Percentiles rank a stretch among this genome's conserved stretches.
phyloP scores from a whole-genome alignment of 1,140 invertebrate species.

The Chrysomallon squamiferum region DNA sequence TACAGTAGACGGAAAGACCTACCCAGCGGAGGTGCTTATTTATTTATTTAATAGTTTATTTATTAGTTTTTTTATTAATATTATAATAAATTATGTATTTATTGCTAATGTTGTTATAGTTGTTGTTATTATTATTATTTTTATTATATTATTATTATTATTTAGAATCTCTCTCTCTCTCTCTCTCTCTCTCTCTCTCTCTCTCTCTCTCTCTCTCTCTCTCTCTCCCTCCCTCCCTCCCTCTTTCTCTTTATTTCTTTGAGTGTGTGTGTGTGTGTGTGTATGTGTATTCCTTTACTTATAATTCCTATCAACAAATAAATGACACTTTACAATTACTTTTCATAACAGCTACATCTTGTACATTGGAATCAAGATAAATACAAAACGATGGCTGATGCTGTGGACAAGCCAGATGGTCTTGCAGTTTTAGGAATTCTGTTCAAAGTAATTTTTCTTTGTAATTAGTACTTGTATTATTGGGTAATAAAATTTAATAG shows the following conservation, averaged over 20 bases:
- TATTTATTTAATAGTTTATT: too few species aligned
- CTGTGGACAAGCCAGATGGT: slow-evolving; percentile 69
- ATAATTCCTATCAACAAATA: not conserved
- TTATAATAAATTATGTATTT: too few species aligned
- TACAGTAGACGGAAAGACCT: slow-evolving; percentile 80
- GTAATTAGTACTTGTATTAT: too few species aligned
- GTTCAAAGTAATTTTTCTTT: slow-evolving; percentile 74
- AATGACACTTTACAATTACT: slow-evolving; percentile 39
- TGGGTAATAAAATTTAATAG: too few species aligned
- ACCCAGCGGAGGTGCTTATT: slow-evolving; percentile 80
- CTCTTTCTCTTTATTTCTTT: too few species aligned
- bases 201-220: not conserved
- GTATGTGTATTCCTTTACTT: not conserved
- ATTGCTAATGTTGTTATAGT: too few species aligned
- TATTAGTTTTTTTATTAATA: too few species aligned
- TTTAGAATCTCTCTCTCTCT: not conserved
- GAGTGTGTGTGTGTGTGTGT: too few species aligned
- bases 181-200: not conserved
- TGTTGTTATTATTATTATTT: too few species aligned
- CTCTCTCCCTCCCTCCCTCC: not conserved
- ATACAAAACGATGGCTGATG: slow-evolving; percentile 62
- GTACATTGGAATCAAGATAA: slow-evolving; percentile 43
- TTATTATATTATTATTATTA: too few species aligned
- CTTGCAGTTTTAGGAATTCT: slow-evolving; percentile 76
- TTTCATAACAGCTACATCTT: slow-evolving; percentile 52